Evolutionary conservation across 2,113 vertebrate species (phyloP), one percentile per base, ranked within the genome.

Genomic region (Prietella phreatophila): DNA sequence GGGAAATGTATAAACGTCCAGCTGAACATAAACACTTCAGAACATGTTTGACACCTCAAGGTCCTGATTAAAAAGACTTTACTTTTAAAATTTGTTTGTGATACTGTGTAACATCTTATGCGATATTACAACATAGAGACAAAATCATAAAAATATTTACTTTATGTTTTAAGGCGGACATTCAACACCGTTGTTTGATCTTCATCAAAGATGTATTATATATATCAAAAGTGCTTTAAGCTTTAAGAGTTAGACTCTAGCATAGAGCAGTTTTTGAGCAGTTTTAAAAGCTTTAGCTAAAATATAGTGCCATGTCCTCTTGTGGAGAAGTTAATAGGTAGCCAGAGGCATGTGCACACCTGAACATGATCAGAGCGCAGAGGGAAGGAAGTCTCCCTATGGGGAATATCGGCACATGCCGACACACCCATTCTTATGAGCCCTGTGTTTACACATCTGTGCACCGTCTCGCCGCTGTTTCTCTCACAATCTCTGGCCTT

Each of bases 371-470:
- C 84, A 89, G 39, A 86, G 82, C 13, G 3, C 58, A 53, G 17
- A 69, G 79, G 53, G 83, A 71, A 61, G 60, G 50, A 53, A 56
- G 65, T 55, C 25, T 81, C 67, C 69, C n/a, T 63, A 14, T 33
- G 78, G 84, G 78, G 42, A 82, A 85, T 63, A 85, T 81, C 67
- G 67, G 78, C 88, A 83, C 79, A 86, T 47, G 79, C 78, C 30
- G 47, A 83, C 69, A 86, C 84, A 50, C 83, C 83, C 55, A 36
- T 75, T 83, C 87, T 39, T 60, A 86, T 82, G 55, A 86, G 58
- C 47, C 42, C 17, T 30, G 33, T 86, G 88, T 89, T 86, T 86
- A 89, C 84, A 89, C 84, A 89, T 89, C 88, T 89, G 88, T 67
- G 79, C 65, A 4, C 67, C 67, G 79, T 89, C 88, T 89, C 39